Evolutionary conservation across 2,888 invertebrate genomes (phyloP).

Genomic region (Watsonalla binaria): DNA sequence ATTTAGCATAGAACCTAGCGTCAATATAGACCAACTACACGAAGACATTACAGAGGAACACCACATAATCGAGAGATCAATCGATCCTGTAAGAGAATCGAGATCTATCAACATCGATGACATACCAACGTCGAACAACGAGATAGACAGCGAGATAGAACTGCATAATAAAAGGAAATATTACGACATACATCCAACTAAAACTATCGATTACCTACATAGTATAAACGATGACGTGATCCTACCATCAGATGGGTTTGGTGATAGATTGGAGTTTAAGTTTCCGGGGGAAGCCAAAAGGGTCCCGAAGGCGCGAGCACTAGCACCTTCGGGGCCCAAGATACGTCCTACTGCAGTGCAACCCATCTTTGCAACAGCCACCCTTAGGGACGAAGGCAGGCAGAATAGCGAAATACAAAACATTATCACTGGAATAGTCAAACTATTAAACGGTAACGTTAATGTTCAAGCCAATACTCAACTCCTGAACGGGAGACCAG

Average conservation of each 20-base stretch:
- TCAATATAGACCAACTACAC: slow-evolving; percentile 22
- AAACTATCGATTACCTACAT: slow-evolving; percentile 55
- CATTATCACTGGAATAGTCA: slow-evolving; percentile 93
- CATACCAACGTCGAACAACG: slow-evolving; percentile 73
- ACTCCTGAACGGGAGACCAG: slow-evolving; percentile 76
- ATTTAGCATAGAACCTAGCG: slow-evolving; percentile 65
- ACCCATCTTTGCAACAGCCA: slow-evolving; percentile 74
- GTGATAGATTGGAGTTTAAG: slow-evolving; percentile 65
- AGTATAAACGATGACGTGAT: slow-evolving; percentile 59
- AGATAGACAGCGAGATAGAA: slow-evolving; percentile 79
- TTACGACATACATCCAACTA: slow-evolving; percentile 77
- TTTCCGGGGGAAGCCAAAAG: slow-evolving; percentile 87
- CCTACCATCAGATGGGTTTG: slow-evolving; percentile 58
- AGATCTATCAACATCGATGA: slow-evolving; percentile 77
- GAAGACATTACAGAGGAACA: slow-evolving; percentile 46
- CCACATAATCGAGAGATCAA: slow-evolving; percentile 74
- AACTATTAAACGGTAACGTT: slow-evolving; percentile 91
- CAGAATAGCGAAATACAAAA: slow-evolving; percentile 88
- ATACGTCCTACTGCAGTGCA: slow-evolving; percentile 75
- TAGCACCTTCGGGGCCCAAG: slow-evolving; percentile 83
- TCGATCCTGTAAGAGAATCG: slow-evolving; percentile 67
- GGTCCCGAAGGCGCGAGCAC: slow-evolving; percentile 85
- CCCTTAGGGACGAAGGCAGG: slow-evolving; percentile 63
- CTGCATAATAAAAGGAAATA: slow-evolving; percentile 67
- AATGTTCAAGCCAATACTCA: slow-evolving; percentile 89